A percentile compares a stretch with the other conserved stretches of the same genome.
Conservation (phyloP, 2,797 vertebrate species). For the Brachymystax lenok region DNA sequence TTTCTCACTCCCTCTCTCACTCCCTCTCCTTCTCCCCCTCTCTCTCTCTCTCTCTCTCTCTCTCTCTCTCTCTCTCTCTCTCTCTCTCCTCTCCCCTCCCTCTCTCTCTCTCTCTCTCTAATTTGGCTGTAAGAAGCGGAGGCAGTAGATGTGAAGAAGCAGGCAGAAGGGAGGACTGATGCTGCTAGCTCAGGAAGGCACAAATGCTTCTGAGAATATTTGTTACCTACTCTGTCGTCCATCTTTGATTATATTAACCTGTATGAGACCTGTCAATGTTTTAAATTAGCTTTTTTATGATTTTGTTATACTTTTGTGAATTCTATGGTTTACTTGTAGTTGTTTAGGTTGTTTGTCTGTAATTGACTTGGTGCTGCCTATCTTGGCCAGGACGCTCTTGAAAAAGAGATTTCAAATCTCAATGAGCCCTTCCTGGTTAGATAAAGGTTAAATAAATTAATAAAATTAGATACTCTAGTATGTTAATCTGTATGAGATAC, state of each 20-base stretch:
- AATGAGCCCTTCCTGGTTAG: no score
- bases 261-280: no score
- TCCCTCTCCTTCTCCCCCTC: background rate
- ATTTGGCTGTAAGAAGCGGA: conserved; percentile 39
- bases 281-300: no score
- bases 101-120: background rate
- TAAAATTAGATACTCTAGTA: no score
- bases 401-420: no score
- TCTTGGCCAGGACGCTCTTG: no score
- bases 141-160: conserved; percentile 35
- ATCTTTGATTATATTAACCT: conserved; percentile 11
- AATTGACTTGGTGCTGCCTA: no score
- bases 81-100: background rate
- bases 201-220: background rate
- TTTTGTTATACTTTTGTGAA: no score
- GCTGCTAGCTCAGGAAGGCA: background rate
- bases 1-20: background rate
- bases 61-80: background rate
- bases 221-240: background rate
- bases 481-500: no score
- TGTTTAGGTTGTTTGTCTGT: no score
- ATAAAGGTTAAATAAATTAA: no score
- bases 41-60: background rate
- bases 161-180: background rate
- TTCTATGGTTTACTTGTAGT: no score